Percentiles rank a stretch among this genome's conserved stretches.
phyloP scores from a whole-genome alignment of 2,797 vertebrate genomes.

The Ctenopoma multispine region DNA sequence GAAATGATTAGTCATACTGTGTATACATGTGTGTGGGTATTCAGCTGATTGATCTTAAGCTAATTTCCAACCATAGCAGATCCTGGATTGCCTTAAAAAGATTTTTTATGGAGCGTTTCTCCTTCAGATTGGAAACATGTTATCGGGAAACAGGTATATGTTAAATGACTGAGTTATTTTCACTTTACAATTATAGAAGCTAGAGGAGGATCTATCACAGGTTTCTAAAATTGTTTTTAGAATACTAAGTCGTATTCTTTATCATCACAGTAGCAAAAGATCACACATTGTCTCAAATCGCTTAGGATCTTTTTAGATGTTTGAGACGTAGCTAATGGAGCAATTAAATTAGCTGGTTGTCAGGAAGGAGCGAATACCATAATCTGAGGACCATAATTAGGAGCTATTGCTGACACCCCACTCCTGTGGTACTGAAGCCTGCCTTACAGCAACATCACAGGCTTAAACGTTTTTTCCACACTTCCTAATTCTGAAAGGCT shows the following conservation, averaged over 20 bases:
- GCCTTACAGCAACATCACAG: constrained; percentile 13
- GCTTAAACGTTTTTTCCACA: constrained; percentile 20
- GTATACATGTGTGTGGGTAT: neutral
- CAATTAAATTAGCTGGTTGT: constrained; percentile 52
- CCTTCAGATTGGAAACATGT: constrained; percentile 1
- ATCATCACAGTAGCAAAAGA: neutral
- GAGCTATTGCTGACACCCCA: constrained; percentile 26
- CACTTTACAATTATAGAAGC: no score
- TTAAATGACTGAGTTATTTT: no score
- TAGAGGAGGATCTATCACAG: no score
- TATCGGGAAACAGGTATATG: no score
- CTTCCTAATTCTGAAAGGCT: constrained; percentile 25
- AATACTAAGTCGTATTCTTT: no score
- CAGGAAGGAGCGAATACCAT: constrained; percentile 38
- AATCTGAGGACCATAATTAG: constrained; percentile 38
- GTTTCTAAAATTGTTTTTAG: no score
- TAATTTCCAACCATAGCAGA: constrained; percentile 8
- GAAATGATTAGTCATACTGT: constrained; percentile 18
- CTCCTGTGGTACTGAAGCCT: constrained; percentile 2
- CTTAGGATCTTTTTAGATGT: constrained; percentile 32
- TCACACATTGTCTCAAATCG: constrained; percentile 28
- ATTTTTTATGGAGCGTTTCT: neutral
- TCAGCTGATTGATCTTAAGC: constrained; percentile 3
- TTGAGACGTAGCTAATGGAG: constrained; percentile 42
- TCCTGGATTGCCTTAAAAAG: constrained; percentile 7